Evolutionary conservation across 1,140 invertebrate genomes (phyloP).

Genomic region (Tetragnatha versicolor): DNA sequence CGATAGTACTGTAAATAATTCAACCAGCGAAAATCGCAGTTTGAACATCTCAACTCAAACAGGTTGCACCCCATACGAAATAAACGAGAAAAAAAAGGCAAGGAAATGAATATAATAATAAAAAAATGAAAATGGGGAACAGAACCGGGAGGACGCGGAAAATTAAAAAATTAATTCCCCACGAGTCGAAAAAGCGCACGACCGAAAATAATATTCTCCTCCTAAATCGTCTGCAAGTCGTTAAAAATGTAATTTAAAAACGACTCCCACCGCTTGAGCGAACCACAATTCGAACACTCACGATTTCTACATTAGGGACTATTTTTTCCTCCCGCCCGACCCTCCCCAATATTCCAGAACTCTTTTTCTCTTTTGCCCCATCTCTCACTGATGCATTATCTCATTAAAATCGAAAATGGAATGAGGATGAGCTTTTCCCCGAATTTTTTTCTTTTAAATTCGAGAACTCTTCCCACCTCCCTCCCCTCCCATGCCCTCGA

Average conservation of each 20-base stretch:
- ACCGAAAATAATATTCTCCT: constrained; percentile 28
- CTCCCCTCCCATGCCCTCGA: not conserved
- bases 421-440: constrained; percentile 11
- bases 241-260: constrained; percentile 52
- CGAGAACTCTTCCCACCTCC: too few species aligned
- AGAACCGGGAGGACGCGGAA: too few species aligned
- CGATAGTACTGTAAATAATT: too few species aligned
- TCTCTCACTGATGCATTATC: constrained; percentile 47
- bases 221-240: constrained; percentile 15
- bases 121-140: too few species aligned
- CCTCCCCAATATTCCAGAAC: not conserved
- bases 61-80: too few species aligned
- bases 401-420: constrained; percentile 48
- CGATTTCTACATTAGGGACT: constrained; percentile 47
- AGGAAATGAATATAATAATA: too few species aligned
- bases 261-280: not conserved
- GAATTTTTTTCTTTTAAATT: too few species aligned
- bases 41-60: too few species aligned
- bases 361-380: not conserved
- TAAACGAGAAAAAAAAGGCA: too few species aligned
- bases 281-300: constrained; percentile 21
- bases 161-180: not conserved
- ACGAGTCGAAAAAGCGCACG: not conserved
- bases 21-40: too few species aligned
- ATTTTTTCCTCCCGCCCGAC: not conserved